Evolutionary conservation across 2,797 vertebrate species (phyloP).

Genomic region (Malurus splendens): DNA sequence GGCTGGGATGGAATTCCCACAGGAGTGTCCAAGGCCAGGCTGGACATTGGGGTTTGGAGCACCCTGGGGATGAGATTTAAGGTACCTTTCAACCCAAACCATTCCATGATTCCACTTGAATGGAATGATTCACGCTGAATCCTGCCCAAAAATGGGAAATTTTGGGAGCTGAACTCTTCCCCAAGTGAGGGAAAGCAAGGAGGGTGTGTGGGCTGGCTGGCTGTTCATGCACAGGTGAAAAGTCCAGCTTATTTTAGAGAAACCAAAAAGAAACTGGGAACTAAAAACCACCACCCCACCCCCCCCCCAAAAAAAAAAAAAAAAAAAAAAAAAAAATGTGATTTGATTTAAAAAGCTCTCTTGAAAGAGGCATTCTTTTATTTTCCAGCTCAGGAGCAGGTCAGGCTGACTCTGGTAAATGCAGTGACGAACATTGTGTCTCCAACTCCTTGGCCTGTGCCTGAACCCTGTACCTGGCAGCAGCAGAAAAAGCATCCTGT

Average conservation of each 20-base stretch:
- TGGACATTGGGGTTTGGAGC: neutral
- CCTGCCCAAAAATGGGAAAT: neutral
- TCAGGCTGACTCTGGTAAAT: neutral
- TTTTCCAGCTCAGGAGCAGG: neutral
- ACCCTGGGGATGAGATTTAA: fast-evolving
- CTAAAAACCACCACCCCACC: neutral
- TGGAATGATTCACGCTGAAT: neutral
- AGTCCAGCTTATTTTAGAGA: neutral
- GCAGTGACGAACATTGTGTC: constrained; percentile 7
- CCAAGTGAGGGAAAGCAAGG: neutral
- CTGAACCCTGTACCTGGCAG: constrained; percentile 35
- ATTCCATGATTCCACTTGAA: neutral
- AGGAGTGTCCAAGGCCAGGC: fast-evolving
- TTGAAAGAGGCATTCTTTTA: neutral
- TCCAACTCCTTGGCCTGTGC: neutral
- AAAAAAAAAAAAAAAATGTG: neutral
- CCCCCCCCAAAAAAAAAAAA: no score
- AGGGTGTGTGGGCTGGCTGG: neutral
- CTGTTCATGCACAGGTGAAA: neutral
- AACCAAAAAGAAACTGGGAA: neutral
- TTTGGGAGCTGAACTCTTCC: neutral
- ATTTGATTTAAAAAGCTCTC: neutral
- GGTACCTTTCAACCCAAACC: neutral
- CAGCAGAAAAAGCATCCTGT: constrained; percentile 47
- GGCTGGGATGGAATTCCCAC: no score